Evolutionary conservation across 2,797 vertebrate genomes (phyloP), one percentile per base, ranked within the genome.

Genomic region (Urocyon cinereoargenteus): DNA sequence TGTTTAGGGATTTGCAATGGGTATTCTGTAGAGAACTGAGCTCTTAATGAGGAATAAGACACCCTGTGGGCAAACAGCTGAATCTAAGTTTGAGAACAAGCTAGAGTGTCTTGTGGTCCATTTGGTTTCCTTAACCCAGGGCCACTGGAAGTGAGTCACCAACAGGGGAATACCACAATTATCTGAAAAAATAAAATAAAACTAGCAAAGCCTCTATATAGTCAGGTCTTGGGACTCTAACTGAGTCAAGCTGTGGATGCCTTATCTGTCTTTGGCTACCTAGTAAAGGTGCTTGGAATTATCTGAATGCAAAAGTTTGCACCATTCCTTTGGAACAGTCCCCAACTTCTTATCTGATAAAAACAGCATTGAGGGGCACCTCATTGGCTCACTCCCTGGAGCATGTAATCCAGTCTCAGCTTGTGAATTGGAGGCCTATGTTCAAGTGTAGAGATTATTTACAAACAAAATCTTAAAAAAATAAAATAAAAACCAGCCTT

Each of bases 41-140:
- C 28, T 34, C 40, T 81, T 26, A 31, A 12, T 53, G 70, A 77
- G 64, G 49, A 79, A 4, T 4, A 55, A 77, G 94, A 28, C 4
- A 53, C 57, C 19, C 19, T 66, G 64, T 7, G 34, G 61, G 40
- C 91, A 53, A 26, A 53, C 1, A n/a, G 62, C 51, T 2, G 0
- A 10, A 49, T 57, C 51, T 26, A 7, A 6, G 12, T 26, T 16
- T 77, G 61, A 53, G 51, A 82, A 45, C n/a, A 14, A 57, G n/a
- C 49, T 26, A 90, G 22, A 61, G 24, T 7, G 83, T 64, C 95
- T 94, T 91, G 95, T 81, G 93, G 49, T 79, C 94, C 83, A 62
- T 77, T 73, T 51, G 49, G 45, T 78, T 98, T 85, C 97, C 70
- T 95, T 92, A 96, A 94, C 94, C 94, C 57, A 91, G 77, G 78